phyloP scores from a whole-genome alignment of 2,888 invertebrate genomes.

The Julus scandinavius region DNA sequence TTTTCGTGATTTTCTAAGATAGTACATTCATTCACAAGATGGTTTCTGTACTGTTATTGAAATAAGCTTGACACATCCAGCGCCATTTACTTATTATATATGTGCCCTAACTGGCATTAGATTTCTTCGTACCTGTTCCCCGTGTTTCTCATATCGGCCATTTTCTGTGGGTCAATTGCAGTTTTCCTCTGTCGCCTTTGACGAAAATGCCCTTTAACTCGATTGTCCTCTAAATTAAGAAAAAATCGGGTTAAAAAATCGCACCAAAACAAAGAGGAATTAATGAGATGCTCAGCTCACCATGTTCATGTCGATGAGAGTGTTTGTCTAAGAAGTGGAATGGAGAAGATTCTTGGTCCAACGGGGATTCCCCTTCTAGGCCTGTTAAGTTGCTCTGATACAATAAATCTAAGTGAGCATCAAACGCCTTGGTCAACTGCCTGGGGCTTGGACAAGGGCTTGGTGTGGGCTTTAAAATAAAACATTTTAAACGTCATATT shows the following conservation, averaged over 20 bases:
- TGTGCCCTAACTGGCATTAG: too few species aligned
- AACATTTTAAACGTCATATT: too few species aligned
- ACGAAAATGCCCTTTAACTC: constrained; percentile 60
- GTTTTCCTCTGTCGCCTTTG: constrained; percentile 61
- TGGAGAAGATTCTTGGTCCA: constrained; percentile 50
- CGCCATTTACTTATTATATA: too few species aligned
- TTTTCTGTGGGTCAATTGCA: constrained; percentile 57
- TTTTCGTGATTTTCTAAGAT: constrained; percentile 58
- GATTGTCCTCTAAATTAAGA: constrained; percentile 58
- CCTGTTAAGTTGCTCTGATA: constrained; percentile 42
- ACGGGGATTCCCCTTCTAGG: constrained; percentile 16
- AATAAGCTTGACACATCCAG: too few species aligned
- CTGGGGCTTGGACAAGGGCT: constrained; percentile 55
- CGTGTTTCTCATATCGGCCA: constrained; percentile 56
- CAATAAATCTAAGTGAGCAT: constrained; percentile 51
- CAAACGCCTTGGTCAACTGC: constrained; percentile 53
- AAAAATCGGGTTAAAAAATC: neutral
- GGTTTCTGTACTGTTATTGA: too few species aligned
- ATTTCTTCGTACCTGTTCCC: constrained; percentile 51
- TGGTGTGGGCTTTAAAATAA: neutral
- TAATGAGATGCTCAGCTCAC: neutral
- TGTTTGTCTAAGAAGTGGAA: constrained; percentile 5
- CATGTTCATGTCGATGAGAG: constrained; percentile 52
- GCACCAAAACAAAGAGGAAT: neutral
- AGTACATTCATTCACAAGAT: too few species aligned